Evolutionary conservation across 2,888 invertebrate genomes (phyloP).

Genomic region (Dicycla oo): DNA sequence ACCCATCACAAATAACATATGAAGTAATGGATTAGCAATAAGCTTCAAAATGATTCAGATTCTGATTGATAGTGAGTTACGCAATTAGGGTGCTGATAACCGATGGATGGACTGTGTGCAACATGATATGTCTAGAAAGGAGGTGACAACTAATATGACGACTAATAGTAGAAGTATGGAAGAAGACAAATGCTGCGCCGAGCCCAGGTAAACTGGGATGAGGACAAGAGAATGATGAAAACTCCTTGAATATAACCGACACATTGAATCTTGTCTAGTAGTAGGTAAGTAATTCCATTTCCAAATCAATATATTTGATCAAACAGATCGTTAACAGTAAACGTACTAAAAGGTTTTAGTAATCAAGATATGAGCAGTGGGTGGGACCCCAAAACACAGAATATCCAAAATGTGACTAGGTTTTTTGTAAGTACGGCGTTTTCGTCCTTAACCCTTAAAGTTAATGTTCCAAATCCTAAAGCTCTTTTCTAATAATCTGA

Average conservation of each 20-base stretch:
- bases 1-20: too few relatives aligned
- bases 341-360: constrained; percentile 29
- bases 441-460: constrained; percentile 16
- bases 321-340: constrained; percentile 20
- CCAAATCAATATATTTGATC: constrained; percentile 34
- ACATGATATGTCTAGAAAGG: neutral
- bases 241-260: neutral
- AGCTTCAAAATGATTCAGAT: too few relatives aligned
- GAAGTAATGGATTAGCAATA: too few relatives aligned
- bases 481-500: constrained; percentile 22
- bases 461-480: constrained; percentile 29
- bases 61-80: too few relatives aligned
- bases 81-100: too few relatives aligned
- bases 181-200: neutral
- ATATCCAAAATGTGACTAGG: constrained; percentile 23
- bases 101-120: neutral
- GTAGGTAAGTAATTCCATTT: constrained; percentile 7
- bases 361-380: constrained; percentile 48
- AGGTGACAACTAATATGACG: neutral
- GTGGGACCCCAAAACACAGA: constrained; percentile 11
- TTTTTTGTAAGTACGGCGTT: constrained; percentile 3
- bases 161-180: neutral
- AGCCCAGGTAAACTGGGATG: neutral
- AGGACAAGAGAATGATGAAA: neutral
- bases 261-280: neutral